Evolutionary conservation across 2,888 invertebrate species (phyloP).

Genomic region (Lasioglossum morio): DNA sequence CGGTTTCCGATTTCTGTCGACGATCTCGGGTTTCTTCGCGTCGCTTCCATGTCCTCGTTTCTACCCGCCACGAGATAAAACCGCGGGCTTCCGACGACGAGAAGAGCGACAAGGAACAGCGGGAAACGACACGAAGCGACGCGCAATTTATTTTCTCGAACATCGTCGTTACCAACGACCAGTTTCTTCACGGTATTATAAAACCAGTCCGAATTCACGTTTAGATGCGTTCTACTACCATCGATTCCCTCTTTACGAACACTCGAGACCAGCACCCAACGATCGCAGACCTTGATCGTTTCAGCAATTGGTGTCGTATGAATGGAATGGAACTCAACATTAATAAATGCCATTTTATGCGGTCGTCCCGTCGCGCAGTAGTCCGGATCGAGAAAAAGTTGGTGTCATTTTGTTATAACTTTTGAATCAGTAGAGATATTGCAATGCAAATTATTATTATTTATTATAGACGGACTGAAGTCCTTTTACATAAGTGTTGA

Average conservation of each 20-base stretch:
- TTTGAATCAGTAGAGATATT: too few species aligned
- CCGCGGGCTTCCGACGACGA: slow-evolving; percentile 28
- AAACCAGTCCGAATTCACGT: neutral
- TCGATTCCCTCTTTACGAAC: neutral
- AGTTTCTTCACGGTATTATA: neutral
- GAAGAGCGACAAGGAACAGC: neutral
- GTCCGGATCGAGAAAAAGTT: too few species aligned
- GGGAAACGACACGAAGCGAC: neutral
- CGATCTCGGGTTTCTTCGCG: slow-evolving; percentile 64
- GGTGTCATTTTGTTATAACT: too few species aligned
- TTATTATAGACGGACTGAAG: too few species aligned
- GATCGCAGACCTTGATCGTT: too few species aligned
- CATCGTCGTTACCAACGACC: neutral
- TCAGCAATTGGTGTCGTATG: too few species aligned
- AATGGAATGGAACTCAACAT: too few species aligned
- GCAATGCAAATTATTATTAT: too few species aligned
- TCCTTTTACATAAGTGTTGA: too few species aligned
- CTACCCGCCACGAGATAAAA: slow-evolving; percentile 55
- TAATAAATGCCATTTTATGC: too few species aligned
- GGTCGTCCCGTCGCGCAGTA: too few species aligned
- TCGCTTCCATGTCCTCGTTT: slow-evolving; percentile 61
- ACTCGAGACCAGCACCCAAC: neutral
- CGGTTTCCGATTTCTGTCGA: slow-evolving; percentile 62
- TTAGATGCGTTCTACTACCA: neutral
- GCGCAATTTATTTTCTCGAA: neutral